Percentiles rank a stretch among this genome's conserved stretches.
Evolutionary conservation across 2,888 invertebrate species (phyloP).

Genomic region (Pheosia gnoma): DNA sequence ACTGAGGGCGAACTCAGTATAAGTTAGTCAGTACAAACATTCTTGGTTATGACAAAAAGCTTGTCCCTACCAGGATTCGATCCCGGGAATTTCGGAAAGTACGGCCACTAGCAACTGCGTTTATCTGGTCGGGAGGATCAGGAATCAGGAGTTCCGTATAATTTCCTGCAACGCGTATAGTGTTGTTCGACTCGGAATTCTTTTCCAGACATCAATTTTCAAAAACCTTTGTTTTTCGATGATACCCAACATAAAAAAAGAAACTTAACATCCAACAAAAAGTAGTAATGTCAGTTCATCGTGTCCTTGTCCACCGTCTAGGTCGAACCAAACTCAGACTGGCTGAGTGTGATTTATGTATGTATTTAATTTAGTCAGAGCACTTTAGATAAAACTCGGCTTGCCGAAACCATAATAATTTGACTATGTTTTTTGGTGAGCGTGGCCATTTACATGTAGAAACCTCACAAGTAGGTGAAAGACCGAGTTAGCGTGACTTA

Average conservation of each 20-base stretch:
- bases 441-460: too few relatives aligned
- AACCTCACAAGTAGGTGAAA: slow-evolving; percentile 8
- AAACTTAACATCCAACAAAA: slow-evolving; percentile 1
- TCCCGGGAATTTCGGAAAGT: too few relatives aligned
- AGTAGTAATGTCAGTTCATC: neutral
- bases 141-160: too few relatives aligned
- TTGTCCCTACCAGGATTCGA: too few relatives aligned
- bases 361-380: neutral
- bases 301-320: neutral
- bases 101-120: too few relatives aligned
- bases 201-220: neutral
- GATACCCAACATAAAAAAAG: neutral
- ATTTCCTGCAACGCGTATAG: too few relatives aligned
- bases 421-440: neutral
- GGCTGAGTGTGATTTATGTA: neutral
- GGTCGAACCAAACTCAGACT: slow-evolving; percentile 1
- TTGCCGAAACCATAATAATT: neutral
- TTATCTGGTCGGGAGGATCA: too few relatives aligned
- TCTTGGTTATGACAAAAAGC: too few relatives aligned
- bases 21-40: too few relatives aligned
- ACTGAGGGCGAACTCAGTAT: too few relatives aligned
- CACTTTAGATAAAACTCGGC: neutral
- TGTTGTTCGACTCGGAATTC: neutral
- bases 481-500: slow-evolving; percentile 18
- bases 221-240: neutral